phyloP scores from a whole-genome alignment of 2,888 invertebrate genomes.

The Conistra vaccinii region DNA sequence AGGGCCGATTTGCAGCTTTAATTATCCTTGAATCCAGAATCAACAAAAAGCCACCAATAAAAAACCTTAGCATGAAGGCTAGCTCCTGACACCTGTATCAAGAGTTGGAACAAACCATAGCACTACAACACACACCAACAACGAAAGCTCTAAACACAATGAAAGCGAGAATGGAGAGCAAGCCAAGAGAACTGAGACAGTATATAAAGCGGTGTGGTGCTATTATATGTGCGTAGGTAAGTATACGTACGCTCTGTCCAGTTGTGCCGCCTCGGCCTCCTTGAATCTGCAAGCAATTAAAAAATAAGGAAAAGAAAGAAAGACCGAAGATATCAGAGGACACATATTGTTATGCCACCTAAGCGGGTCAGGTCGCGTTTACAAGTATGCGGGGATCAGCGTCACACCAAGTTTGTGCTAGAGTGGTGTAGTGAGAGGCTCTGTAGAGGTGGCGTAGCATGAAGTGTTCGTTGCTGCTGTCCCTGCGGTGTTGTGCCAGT shows the following conservation, averaged over 20 bases:
- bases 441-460: conserved; percentile 79
- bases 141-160: conserved; percentile 63
- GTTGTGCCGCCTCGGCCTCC: conserved; percentile 94
- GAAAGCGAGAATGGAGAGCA: conserved; percentile 74
- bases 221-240: conserved; percentile 82
- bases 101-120: conserved; percentile 49
- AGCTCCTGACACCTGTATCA: conserved; percentile 36
- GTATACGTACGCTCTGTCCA: conserved; percentile 96
- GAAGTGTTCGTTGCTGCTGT: conserved; percentile 63
- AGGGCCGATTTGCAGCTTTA: neutral
- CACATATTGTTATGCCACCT: conserved; percentile 80
- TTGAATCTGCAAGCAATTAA: conserved; percentile 95
- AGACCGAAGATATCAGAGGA: conserved; percentile 80
- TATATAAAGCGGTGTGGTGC: conserved; percentile 79
- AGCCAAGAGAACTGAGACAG: conserved; percentile 80
- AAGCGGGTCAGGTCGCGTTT: conserved; percentile 77
- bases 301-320: conserved; percentile 89
- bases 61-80: conserved; percentile 9
- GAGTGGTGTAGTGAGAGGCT: conserved; percentile 81
- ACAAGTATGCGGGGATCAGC: conserved; percentile 79
- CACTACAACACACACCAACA: conserved; percentile 59
- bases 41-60: conserved; percentile 21
- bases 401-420: conserved; percentile 83
- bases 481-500: conserved; percentile 63
- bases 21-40: conserved; percentile 9